These are phyloP conservation scores for Dendrophyllia cribrosa DNA, from an alignment of 64 coral and sea anemone genomes.

Conservation along the genomic window DNA sequence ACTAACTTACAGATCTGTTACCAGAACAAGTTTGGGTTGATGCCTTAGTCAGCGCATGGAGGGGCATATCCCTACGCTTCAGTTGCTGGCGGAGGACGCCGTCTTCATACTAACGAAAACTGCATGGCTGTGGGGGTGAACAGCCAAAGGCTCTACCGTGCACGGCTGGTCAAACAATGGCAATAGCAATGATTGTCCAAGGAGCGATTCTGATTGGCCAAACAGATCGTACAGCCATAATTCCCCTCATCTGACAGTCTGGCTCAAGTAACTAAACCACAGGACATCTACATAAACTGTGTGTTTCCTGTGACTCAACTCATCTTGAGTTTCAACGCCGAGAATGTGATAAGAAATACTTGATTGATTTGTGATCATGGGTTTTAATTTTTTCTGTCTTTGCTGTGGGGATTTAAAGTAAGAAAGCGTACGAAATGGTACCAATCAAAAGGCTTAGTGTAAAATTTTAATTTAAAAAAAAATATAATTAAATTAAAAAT, in stretches of 20 bases:
- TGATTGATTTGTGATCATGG: too few relatives aligned
- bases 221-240: conserved; percentile 60
- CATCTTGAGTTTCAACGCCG: too few relatives aligned
- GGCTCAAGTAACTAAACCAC: conserved; percentile 60
- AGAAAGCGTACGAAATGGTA: too few relatives aligned
- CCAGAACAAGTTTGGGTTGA: conserved; percentile 75
- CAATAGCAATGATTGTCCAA: conserved; percentile 60
- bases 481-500: too few relatives aligned
- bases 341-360: too few relatives aligned
- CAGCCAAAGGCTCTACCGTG: not conserved
- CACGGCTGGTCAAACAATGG: conserved; percentile 69
- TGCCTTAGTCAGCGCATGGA: conserved; percentile 19
- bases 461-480: too few relatives aligned
- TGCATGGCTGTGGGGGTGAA: conserved; percentile 81
- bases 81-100: not conserved
- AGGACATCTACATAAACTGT: too few relatives aligned
- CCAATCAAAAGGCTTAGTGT: too few relatives aligned
- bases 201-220: conserved; percentile 72
- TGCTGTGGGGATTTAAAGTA: too few relatives aligned
- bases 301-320: too few relatives aligned
- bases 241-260: conserved; percentile 61
- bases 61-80: conserved; percentile 61
- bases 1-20: conserved; percentile 38
- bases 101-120: conserved; percentile 25
- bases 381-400: too few relatives aligned